Conservation (phyloP, 37 sponge, comb jelly and placozoan genomes). For the Eunapius fragilis region DNA sequence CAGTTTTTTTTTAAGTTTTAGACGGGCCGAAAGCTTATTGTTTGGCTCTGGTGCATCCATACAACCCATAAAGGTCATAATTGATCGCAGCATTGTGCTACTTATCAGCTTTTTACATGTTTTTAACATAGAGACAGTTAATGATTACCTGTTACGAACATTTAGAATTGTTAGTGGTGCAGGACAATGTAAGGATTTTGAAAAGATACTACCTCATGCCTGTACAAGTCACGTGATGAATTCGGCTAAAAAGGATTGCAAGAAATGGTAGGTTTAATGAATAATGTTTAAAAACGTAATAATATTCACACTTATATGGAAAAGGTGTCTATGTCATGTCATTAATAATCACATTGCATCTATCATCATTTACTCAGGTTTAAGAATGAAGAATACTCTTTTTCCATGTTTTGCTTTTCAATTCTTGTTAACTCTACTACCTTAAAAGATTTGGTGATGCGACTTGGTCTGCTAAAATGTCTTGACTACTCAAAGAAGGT, state of each 20-base stretch:
- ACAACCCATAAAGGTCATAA: not conserved
- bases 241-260: not conserved
- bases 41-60: not conserved
- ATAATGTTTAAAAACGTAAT: not conserved
- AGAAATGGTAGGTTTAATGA: not conserved
- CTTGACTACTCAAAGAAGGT: not conserved
- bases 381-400: not conserved
- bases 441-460: not conserved
- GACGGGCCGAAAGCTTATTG: not conserved
- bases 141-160: not conserved
- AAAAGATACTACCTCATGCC: not conserved
- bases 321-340: not conserved
- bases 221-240: conserved; percentile 14
- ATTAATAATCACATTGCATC: not conserved
- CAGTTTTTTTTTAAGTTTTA: not conserved
- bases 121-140: not conserved
- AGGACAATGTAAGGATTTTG: not conserved
- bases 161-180: conserved; percentile 12
- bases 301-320: not conserved
- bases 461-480: not conserved
- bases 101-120: not conserved
- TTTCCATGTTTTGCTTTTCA: conserved; percentile 12
- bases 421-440: not conserved
- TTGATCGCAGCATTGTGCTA: not conserved
- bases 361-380: not conserved